These are phyloP conservation scores for Chrysodeixis includens DNA, from an alignment of 2,888 invertebrate species.

Conservation along the genomic window DNA sequence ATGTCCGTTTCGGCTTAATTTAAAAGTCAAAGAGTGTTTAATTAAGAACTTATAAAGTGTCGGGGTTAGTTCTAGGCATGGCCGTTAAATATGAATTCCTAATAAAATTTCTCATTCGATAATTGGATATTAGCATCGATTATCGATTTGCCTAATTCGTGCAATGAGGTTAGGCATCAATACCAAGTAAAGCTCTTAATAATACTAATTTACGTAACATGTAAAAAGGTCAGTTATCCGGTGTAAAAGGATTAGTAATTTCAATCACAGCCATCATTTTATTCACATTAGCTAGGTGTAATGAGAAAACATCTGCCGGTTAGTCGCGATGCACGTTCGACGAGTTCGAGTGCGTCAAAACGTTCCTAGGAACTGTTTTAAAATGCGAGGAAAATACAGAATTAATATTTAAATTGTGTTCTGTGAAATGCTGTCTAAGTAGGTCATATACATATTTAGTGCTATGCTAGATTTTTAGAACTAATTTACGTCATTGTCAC, in stretches of 20 bases:
- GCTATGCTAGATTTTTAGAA: too few species aligned
- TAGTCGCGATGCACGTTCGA: slow-evolving; percentile 55
- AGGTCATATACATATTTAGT: slow-evolving; percentile 8
- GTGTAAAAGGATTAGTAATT: slow-evolving; percentile 76
- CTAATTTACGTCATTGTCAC: too few species aligned
- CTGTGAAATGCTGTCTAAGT: slow-evolving; percentile 10
- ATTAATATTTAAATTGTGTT: slow-evolving; percentile 19
- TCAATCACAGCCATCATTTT: slow-evolving; percentile 79
- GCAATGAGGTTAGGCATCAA: slow-evolving; percentile 41
- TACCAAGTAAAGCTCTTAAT: slow-evolving; percentile 45
- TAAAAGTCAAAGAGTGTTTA: slow-evolving; percentile 24
- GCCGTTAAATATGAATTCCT: slow-evolving; percentile 48
- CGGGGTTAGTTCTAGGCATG: slow-evolving; percentile 34
- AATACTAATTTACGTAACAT: slow-evolving; percentile 58
- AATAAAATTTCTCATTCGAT: slow-evolving; percentile 44
- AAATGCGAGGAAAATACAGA: background rate
- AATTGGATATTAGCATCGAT: slow-evolving; percentile 53
- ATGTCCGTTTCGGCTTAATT: background rate
- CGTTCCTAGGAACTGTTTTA: slow-evolving; percentile 36
- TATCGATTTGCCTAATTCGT: slow-evolving; percentile 44
- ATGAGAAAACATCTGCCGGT: slow-evolving; percentile 73
- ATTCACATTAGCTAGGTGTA: slow-evolving; percentile 79
- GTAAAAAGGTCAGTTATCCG: slow-evolving; percentile 74
- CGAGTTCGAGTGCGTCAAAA: slow-evolving; percentile 58
- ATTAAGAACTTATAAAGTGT: slow-evolving; percentile 47